phyloP scores from a whole-genome alignment of 2,113 vertebrate species.

The Phalacrocorax pelagicus region DNA sequence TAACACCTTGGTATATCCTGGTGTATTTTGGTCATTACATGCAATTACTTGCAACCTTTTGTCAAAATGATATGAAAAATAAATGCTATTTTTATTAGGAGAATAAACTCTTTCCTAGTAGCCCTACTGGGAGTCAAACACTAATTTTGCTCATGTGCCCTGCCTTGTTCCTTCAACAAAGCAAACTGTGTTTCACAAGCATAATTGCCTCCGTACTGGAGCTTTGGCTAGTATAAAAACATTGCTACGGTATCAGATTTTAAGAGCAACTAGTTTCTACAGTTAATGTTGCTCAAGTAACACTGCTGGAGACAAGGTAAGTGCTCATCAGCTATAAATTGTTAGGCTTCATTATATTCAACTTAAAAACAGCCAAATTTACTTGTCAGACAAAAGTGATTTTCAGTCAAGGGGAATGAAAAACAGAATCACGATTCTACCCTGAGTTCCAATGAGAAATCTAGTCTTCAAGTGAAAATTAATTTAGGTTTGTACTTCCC shows the following conservation, averaged over 20 bases:
- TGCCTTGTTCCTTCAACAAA: not conserved
- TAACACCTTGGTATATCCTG: not conserved
- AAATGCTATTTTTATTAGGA: not conserved
- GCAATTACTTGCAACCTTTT: not conserved
- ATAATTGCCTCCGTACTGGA: not conserved
- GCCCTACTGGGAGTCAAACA: not conserved
- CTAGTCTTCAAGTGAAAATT: conserved; percentile 79
- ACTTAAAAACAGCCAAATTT: conserved; percentile 40
- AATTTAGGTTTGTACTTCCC: conserved; percentile 47
- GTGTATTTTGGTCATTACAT: not conserved
- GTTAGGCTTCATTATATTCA: not conserved
- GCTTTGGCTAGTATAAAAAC: not conserved
- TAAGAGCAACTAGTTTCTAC: not conserved
- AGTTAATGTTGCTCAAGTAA: not conserved
- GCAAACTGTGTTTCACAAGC: not conserved
- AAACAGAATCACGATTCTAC: conserved; percentile 74
- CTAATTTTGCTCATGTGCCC: not conserved
- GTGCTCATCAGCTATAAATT: conserved; percentile 16
- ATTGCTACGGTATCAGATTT: not conserved
- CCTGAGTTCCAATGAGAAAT: conserved; percentile 74
- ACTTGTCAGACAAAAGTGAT: conserved; percentile 46
- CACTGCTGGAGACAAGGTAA: not conserved
- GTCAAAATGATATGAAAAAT: not conserved
- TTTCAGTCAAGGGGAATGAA: conserved; percentile 37
- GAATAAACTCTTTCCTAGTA: not conserved